phyloP scores from a whole-genome alignment of 64 coral and sea anemone species.

The Montipora capricornis region DNA sequence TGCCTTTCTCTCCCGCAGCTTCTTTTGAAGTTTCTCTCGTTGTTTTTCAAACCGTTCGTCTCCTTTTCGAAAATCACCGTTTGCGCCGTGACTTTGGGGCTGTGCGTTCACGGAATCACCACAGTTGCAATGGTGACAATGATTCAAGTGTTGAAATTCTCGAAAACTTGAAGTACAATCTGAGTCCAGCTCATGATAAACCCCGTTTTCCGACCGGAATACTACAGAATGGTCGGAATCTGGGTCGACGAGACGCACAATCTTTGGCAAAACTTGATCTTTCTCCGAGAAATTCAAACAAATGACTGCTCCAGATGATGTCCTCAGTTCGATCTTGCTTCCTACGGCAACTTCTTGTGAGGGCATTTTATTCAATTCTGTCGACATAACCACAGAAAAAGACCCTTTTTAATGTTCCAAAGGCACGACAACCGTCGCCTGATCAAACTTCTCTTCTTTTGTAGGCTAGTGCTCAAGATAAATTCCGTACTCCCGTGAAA shows the following conservation, averaged over 20 bases:
- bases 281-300: slow-evolving; percentile 73
- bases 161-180: slow-evolving; percentile 45
- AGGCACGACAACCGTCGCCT: not conserved
- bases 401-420: not conserved
- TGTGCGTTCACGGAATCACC: slow-evolving; percentile 22
- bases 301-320: slow-evolving; percentile 62
- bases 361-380: slow-evolving; percentile 50
- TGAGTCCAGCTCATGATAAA: slow-evolving; percentile 54
- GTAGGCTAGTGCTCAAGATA: not conserved
- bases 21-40: slow-evolving; percentile 79
- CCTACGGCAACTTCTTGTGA: slow-evolving; percentile 52
- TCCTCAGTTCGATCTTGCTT: slow-evolving; percentile 68
- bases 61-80: slow-evolving; percentile 44
- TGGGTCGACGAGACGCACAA: slow-evolving; percentile 72
- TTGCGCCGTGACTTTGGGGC: slow-evolving; percentile 17
- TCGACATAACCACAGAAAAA: slow-evolving; percentile 56
- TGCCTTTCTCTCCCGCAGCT: slow-evolving; percentile 60
- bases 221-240: slow-evolving; percentile 61
- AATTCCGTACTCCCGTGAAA: not conserved
- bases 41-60: slow-evolving; percentile 69
- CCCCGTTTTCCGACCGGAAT: slow-evolving; percentile 45
- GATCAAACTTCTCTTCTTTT: slow-evolving; percentile 8
- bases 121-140: slow-evolving; percentile 56
- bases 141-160: slow-evolving; percentile 41
- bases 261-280: slow-evolving; percentile 63